A percentile compares a stretch with the other conserved stretches of the same genome.
Conservation (phyloP, 2,113 vertebrate species). For the Melanerpes formicivorus region DNA sequence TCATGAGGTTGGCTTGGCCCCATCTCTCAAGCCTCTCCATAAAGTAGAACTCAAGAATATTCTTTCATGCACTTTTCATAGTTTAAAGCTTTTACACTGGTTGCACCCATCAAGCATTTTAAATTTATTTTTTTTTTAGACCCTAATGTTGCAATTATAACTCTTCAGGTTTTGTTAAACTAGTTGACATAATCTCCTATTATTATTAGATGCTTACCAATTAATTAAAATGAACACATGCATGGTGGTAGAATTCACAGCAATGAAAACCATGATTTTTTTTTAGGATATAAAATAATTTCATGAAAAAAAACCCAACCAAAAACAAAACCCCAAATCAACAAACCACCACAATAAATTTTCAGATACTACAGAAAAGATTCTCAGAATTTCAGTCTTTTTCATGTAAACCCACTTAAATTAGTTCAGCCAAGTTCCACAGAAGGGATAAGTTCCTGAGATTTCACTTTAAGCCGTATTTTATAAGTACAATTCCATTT, state of each 20-base stretch:
- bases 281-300: neutral
- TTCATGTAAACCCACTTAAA: neutral
- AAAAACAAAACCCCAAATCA: no score
- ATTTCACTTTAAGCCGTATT: neutral
- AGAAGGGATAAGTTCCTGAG: neutral
- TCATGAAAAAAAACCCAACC: neutral
- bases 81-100: neutral
- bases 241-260: neutral
- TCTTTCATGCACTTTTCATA: neutral
- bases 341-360: neutral
- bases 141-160: neutral
- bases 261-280: neutral
- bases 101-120: rapidly evolving
- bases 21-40: neutral
- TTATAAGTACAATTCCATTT: neutral
- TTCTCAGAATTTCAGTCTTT: neutral
- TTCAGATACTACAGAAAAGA: neutral
- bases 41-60: neutral
- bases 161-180: neutral
- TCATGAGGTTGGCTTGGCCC: no score
- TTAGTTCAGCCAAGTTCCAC: neutral
- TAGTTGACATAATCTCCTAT: neutral
- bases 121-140: neutral
- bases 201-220: neutral
- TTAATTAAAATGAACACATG: neutral